Evolutionary conservation across 2,797 vertebrate genomes (phyloP).

Genomic region (Oreonectes daqikongensis): DNA sequence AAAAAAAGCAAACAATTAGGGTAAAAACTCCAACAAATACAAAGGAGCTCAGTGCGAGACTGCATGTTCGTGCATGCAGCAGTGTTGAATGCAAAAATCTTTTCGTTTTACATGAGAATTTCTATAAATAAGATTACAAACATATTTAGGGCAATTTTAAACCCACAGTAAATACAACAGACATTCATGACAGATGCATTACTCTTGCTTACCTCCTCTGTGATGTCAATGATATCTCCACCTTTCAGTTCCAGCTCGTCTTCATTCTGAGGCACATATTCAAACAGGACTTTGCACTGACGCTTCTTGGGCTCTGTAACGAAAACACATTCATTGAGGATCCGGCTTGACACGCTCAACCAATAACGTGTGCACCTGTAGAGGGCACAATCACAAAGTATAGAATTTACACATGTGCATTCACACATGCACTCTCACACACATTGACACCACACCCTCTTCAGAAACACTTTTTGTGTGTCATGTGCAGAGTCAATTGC

Average conservation of each 20-base stretch:
- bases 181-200: not conserved
- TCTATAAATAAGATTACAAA: not conserved
- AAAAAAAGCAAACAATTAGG: too few relatives aligned
- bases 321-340: constrained; percentile 26
- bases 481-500: not conserved
- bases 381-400: constrained; percentile 30
- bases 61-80: not conserved
- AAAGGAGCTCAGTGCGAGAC: not conserved
- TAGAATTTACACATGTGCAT: not conserved
- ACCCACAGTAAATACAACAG: not conserved
- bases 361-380: constrained; percentile 15
- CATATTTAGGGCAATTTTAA: not conserved
- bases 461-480: constrained; percentile 20
- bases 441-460: constrained; percentile 37
- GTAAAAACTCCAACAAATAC: not conserved
- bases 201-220: constrained; percentile 83
- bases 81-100: not conserved
- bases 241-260: constrained; percentile 91
- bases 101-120: not conserved
- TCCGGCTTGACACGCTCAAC: constrained; percentile 41
- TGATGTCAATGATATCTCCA: constrained; percentile 87
- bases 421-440: constrained; percentile 2
- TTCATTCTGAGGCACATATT: constrained; percentile 89
- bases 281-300: constrained; percentile 87
- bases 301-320: constrained; percentile 84